These are phyloP conservation scores for Hippotragus niger DNA, from an alignment of 2,113 vertebrate genomes.

Conservation along the genomic window DNA sequence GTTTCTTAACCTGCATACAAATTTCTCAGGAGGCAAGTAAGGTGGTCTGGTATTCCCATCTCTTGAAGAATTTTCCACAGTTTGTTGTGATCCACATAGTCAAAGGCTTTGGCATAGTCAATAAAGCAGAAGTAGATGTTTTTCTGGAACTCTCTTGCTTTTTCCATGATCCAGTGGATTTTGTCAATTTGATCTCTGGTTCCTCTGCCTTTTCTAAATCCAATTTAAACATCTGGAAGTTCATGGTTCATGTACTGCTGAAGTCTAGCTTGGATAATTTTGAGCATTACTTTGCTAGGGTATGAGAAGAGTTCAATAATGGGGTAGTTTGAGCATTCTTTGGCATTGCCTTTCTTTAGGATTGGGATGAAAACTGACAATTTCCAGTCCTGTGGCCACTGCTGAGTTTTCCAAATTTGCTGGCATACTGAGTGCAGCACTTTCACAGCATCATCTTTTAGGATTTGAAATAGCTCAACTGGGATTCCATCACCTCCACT, in stretches of 20 bases:
- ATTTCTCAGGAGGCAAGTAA: background rate
- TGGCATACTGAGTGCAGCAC: background rate
- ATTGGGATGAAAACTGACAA: background rate
- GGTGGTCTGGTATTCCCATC: background rate
- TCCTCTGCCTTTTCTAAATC: background rate
- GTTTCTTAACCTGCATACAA: background rate
- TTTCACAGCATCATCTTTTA: background rate
- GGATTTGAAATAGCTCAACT: background rate
- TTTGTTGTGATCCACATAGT: background rate
- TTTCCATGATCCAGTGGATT: rapidly evolving
- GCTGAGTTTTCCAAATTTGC: background rate
- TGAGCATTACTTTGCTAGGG: background rate
- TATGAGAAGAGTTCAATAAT: background rate
- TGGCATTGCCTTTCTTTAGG: background rate
- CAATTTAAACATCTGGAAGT: background rate
- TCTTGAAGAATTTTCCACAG: background rate
- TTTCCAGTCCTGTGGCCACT: background rate
- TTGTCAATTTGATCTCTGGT: background rate
- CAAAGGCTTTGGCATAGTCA: background rate
- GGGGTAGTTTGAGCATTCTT: background rate
- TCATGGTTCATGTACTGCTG: background rate
- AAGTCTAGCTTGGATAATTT: background rate
- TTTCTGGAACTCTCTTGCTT: background rate
- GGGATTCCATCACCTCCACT: background rate
- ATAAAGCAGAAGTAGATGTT: background rate